Conservation (phyloP, 2,888 invertebrate species). For the Trichopria drosophilae region DNA sequence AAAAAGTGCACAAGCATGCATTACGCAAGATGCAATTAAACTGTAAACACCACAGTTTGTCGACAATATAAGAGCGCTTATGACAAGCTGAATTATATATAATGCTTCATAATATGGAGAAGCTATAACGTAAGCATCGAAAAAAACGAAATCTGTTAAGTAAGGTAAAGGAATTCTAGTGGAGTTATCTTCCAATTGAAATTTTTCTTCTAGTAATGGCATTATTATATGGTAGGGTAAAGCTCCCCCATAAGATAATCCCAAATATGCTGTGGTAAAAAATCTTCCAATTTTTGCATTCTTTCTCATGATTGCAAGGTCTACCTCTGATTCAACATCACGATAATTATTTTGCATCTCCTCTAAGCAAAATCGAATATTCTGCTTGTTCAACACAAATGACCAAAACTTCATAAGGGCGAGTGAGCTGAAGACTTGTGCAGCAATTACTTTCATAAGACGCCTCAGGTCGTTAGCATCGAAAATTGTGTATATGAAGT, state of each 20-base stretch:
- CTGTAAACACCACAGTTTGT: constrained; percentile 48
- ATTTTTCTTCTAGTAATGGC: constrained; percentile 41
- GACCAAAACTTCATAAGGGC: constrained; percentile 51
- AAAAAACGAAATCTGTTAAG: constrained; percentile 45
- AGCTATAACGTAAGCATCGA: constrained; percentile 37
- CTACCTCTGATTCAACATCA: constrained; percentile 42
- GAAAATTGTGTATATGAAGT: constrained; percentile 47
- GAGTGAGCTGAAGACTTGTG: constrained; percentile 47
- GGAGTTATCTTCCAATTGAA: constrained; percentile 40
- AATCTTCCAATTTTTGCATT: constrained; percentile 48
- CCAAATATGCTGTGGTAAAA: constrained; percentile 46
- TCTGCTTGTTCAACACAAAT: constrained; percentile 45
- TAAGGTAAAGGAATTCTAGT: constrained; percentile 46
- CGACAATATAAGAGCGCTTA: constrained; percentile 43
- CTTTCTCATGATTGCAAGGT: constrained; percentile 45
- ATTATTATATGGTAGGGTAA: constrained; percentile 51
- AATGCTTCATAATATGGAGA: constrained; percentile 43
- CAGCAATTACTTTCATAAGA: constrained; percentile 50
- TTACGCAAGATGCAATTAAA: constrained; percentile 42
- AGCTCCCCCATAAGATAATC: constrained; percentile 49
- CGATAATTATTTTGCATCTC: constrained; percentile 47
- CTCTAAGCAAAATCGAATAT: constrained; percentile 43
- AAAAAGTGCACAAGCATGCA: constrained; percentile 45
- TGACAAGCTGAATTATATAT: constrained; percentile 43
- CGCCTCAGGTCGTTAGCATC: constrained; percentile 47